Evolutionary conservation across 1,140 invertebrate genomes (phyloP).

Genomic region (Homarus americanus): DNA sequence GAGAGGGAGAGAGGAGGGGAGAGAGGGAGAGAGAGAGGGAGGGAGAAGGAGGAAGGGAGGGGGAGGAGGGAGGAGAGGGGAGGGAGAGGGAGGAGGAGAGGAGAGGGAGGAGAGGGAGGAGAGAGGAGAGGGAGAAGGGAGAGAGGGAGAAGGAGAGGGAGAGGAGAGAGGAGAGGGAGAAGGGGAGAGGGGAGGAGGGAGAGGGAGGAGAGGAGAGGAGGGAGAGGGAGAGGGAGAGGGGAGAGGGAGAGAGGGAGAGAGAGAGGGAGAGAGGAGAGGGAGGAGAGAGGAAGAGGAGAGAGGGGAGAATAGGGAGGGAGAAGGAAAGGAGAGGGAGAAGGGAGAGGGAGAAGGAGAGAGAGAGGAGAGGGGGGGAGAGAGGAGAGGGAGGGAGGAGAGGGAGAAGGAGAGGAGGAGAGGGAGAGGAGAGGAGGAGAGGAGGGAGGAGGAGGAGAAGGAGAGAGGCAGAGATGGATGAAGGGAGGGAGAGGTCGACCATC

Average conservation of each 20-base stretch:
- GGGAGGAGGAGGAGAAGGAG: background rate
- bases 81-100: conserved; percentile 8
- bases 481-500: too few relatives aligned
- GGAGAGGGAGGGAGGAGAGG: background rate
- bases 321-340: background rate
- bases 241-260: background rate
- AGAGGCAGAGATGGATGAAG: background rate
- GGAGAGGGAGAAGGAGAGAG: background rate
- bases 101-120: background rate
- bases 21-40: conserved; percentile 34
- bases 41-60: background rate
- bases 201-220: background rate
- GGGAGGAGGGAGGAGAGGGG: conserved; percentile 20
- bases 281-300: background rate
- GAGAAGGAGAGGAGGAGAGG: background rate
- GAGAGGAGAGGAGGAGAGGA: background rate
- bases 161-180: too few relatives aligned
- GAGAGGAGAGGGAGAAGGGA: background rate
- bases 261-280: background rate
- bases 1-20: conserved; percentile 37
- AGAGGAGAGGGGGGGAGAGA: background rate
- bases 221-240: background rate
- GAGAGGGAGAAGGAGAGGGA: background rate
- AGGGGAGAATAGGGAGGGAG: background rate
- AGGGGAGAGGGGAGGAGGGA: background rate